Percentiles rank a stretch among this genome's conserved stretches.
phyloP scores from a whole-genome alignment of 1,140 invertebrate genomes.

The Tribolium castaneum region DNA sequence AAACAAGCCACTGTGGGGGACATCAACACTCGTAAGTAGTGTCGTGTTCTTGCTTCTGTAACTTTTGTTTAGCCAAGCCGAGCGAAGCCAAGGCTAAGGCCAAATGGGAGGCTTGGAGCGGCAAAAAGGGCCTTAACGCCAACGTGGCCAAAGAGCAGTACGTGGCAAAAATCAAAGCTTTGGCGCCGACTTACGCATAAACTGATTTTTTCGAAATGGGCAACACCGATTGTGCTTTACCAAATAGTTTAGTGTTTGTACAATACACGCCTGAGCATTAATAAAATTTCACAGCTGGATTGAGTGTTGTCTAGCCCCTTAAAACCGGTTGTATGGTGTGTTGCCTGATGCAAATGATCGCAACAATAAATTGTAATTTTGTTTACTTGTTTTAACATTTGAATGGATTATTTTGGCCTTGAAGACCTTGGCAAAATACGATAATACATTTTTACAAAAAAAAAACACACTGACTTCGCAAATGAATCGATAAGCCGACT shows the following conservation, averaged over 20 bases:
- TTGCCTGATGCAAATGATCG: neutral
- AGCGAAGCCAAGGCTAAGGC: constrained; percentile 82
- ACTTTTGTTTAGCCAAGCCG: constrained; percentile 47
- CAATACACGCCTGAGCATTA: no score
- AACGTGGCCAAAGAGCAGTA: constrained; percentile 89
- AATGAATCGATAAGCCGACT: neutral
- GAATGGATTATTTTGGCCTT: neutral
- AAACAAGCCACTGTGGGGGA: constrained; percentile 85
- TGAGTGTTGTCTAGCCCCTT: neutral
- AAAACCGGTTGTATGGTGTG: neutral
- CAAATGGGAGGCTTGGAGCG: constrained; percentile 94
- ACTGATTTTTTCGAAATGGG: neutral
- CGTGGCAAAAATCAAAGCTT: constrained; percentile 76
- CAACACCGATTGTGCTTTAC: constrained; percentile 7
- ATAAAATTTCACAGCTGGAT: neutral
- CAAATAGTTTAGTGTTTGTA: constrained; percentile 4
- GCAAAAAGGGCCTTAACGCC: constrained; percentile 80
- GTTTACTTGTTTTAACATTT: neutral
- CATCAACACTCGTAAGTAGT: constrained; percentile 73
- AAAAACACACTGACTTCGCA: neutral
- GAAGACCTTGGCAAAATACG: neutral
- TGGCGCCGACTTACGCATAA: constrained; percentile 33
- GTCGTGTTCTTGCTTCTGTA: neutral
- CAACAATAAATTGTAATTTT: neutral
- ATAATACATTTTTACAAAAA: neutral